A percentile compares a stretch with the other conserved stretches of the same genome.
Evolutionary conservation across 2,888 invertebrate species (phyloP).

Genomic region (Xestobium rufovillosum): DNA sequence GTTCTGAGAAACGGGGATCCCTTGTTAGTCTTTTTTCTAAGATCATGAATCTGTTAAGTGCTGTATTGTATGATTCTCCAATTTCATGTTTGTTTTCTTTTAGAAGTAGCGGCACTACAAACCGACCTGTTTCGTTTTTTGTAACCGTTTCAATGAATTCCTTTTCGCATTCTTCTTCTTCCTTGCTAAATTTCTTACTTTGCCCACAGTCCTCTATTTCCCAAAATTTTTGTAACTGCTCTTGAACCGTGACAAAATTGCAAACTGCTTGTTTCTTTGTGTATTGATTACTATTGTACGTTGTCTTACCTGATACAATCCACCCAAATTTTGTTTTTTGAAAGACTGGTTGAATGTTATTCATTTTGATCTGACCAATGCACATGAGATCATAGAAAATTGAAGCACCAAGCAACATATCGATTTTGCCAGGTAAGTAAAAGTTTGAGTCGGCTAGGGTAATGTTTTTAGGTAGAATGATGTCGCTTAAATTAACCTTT

Average conservation of each 20-base stretch:
- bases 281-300: too few species aligned
- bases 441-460: too few species aligned
- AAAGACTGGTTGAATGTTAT: too few species aligned
- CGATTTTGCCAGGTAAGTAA: too few species aligned
- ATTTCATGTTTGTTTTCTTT: conserved; percentile 4
- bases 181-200: neutral
- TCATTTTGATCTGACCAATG: conserved; percentile 10
- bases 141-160: conserved; percentile 3
- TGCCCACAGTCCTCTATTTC: neutral
- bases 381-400: conserved; percentile 14
- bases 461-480: too few species aligned
- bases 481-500: too few species aligned
- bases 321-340: too few species aligned
- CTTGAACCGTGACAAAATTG: too few species aligned
- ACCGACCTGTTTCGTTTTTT: neutral
- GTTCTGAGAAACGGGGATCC: conserved; percentile 11
- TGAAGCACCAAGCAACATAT: conserved; percentile 17
- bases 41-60: too few species aligned
- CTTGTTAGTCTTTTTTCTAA: conserved; percentile 9
- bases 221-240: neutral
- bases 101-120: conserved; percentile 7
- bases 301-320: too few species aligned
- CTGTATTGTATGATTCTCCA: conserved; percentile 2
- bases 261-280: too few species aligned
- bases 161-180: conserved; percentile 2